Evolutionary conservation across 1,140 invertebrate genomes (phyloP), one percentile per base, ranked within the genome.

Genomic region (Belonocnema kinseyi): DNA sequence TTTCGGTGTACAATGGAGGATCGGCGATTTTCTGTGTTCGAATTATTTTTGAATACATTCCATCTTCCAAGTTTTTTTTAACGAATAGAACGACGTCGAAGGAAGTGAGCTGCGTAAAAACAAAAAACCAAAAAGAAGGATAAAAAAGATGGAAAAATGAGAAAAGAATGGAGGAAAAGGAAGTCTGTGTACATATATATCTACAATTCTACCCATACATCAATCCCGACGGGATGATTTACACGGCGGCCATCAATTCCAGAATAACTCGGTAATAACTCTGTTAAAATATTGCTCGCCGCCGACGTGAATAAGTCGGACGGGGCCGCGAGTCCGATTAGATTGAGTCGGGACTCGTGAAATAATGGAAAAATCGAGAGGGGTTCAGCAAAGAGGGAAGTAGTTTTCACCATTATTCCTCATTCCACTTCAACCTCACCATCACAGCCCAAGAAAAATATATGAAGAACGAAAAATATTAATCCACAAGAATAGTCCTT

Each of bases 191-290:
- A 56, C 54, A 14, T 21, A 58, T 56, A 19, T 66, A 66, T 40
- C 21, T 33, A 66, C 26, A 66, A 46, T 46, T 66, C 6, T 56
- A 21, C 17, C 6, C 83, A 80, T 87, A 87, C 87, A 86, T 88
- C 85, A 87, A 87, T 88, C 80, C 84, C 82, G 84, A 84, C 85
- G 83, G 84, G 81, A 88, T 87, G 87, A 88, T 88, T 87, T 88
- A 88, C 87, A 84, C 79, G 85, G 83, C 85, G 80, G 83, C 87
- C 87, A 87, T 88, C 85, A 86, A 86, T 86, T 87, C 85, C 83
- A 86, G 84, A 88, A 88, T 88, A 88, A 88, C 85, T 87, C 83
- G 87, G 85, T 88, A 88, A 88, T 88, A 87, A 88, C 87, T 88
- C 80, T 74, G 78, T 85, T 86, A 86, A 86, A 86, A 83, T 85